Evolutionary conservation across 2,888 invertebrate genomes (phyloP).

Genomic region (Melipona bicolor): DNA sequence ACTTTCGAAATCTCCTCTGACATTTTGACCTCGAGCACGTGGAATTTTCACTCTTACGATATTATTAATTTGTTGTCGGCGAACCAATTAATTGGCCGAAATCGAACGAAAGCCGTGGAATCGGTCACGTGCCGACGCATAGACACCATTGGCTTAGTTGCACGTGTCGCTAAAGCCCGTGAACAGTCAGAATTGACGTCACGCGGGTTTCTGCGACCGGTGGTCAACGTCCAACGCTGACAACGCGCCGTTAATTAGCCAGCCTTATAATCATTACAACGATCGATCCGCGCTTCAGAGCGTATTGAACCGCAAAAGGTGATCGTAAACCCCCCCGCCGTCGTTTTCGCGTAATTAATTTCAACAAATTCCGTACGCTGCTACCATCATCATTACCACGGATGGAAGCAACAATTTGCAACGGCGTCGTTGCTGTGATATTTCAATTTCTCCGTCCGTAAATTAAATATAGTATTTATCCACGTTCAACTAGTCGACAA

Average conservation of each 20-base stretch:
- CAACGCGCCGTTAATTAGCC: constrained; percentile 62
- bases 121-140: constrained; percentile 18
- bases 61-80: background rate
- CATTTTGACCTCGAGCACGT: background rate
- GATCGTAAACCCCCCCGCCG: constrained; percentile 28
- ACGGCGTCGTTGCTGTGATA: background rate
- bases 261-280: constrained; percentile 41
- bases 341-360: background rate
- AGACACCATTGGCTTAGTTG: constrained; percentile 45
- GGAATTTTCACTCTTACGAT: background rate
- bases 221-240: constrained; percentile 34
- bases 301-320: constrained; percentile 37
- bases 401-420: background rate
- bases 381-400: background rate
- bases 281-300: constrained; percentile 48
- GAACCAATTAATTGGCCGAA: constrained; percentile 10
- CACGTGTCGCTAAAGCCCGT: constrained; percentile 36
- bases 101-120: constrained; percentile 30
- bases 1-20: background rate
- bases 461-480: no score
- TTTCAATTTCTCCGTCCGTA: no score
- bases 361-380: background rate
- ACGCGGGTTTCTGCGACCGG: constrained; percentile 40
- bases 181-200: constrained; percentile 42
- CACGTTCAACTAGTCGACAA: no score